Base-by-base conservation (phyloP, 2,113 vertebrate genomes). In the Lepus europaeus region DNA sequence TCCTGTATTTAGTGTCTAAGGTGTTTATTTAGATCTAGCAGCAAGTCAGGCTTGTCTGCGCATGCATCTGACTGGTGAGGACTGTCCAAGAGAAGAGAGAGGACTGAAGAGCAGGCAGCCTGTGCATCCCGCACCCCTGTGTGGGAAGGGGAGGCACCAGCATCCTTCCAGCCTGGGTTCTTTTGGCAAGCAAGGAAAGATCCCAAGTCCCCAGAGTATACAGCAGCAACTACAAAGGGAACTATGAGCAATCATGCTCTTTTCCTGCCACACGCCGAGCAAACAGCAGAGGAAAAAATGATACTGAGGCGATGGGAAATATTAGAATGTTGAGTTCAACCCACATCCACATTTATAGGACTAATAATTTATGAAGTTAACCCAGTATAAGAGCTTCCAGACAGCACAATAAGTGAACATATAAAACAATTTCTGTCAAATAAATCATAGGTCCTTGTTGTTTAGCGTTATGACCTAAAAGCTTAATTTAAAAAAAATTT, bases 361-460 rank as follows among this genome's bases (percentile, higher is more conserved):
- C 51, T 22, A 66, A 61, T 53, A 49, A 74, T 4, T 53, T 87
- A 83, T 12, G 16, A 83, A 86, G 88, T 12, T 70, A 12, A 95
- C 3, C 22, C 51, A 39, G 8, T 2, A 39, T 39, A 61, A 90
- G 53, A 53, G 45, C 19, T 78, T 66, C 80, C 51, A 53, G 16
- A 94, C 0, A 89, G 53, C 59, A 93, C 66, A 87, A 72, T 61
- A 91, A 91, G 86, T 53, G 27, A 91, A 89, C 31, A 90, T 3
- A 66, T 23, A 89, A 77, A 81, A 39, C 31, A 83, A 49, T 76
- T 90, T 86, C 45, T 86, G 23, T 79, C 79, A 89, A 68, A 45
- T 82, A 93, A 93, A 92, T 39, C 25, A 66, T 1, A 92, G 17
- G 11, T 39, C 11, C 14, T 25, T 68, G 11, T 25, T 79, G 83